Percentiles rank a stretch among this genome's conserved stretches.
Evolutionary conservation across 1,140 invertebrate genomes (phyloP).

Genomic region (Drosophila quadrilineata): DNA sequence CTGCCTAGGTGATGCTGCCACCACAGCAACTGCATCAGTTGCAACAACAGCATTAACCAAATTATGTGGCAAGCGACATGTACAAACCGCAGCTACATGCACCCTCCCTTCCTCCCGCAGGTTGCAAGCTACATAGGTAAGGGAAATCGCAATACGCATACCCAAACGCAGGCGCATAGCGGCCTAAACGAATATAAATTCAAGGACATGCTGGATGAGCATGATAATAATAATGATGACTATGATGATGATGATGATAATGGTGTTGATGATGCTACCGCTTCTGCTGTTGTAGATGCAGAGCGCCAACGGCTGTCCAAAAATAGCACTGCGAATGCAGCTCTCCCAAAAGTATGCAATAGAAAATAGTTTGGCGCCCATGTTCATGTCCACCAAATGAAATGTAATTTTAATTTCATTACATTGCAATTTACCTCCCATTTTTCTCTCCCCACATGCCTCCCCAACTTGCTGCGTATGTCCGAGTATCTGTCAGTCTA

Average conservation of each 20-base stretch:
- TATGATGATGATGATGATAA: no score
- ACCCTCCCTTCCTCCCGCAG: background rate
- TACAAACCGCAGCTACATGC: background rate
- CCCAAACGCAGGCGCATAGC: slow-evolving; percentile 7
- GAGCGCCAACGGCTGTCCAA: slow-evolving; percentile 8
- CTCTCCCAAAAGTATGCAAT: slow-evolving; percentile 50
- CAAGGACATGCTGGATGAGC: slow-evolving; percentile 36
- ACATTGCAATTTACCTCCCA: slow-evolving; percentile 25
- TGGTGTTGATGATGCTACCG: no score
- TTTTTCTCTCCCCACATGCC: no score
- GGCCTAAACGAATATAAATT: slow-evolving; percentile 7
- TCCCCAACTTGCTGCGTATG: no score
- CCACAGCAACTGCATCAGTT: no score
- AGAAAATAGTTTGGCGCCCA: slow-evolving; percentile 30
- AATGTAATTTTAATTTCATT: slow-evolving; percentile 71
- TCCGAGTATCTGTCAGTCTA: no score
- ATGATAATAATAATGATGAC: no score
- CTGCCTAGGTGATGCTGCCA: slow-evolving; percentile 16
- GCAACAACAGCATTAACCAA: background rate
- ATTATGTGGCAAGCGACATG: slow-evolving; percentile 15
- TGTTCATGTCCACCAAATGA: slow-evolving; percentile 19
- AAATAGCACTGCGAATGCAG: slow-evolving; percentile 24
- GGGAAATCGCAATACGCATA: slow-evolving; percentile 2
- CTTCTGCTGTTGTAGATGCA: no score
- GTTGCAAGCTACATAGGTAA: no score